Evolutionary conservation across 2,888 invertebrate genomes (phyloP), one percentile per base, ranked within the genome.

Genomic region (Drosophila nr. medialis): DNA sequence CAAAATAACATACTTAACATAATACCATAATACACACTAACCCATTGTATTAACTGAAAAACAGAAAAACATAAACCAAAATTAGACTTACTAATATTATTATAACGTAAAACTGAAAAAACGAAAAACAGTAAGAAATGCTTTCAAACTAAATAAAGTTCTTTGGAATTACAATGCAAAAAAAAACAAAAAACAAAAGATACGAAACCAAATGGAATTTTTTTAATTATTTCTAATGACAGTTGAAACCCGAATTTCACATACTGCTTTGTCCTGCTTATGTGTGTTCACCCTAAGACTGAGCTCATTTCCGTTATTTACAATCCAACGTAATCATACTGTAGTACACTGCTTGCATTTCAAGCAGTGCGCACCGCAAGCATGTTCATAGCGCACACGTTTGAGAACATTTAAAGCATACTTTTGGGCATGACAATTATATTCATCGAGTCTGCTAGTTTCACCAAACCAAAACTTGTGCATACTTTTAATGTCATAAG

Each of bases 71-170:
- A 54, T 54, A 82, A 69, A 71, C 49, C 51, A 68, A 80, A 72
- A 83, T 85, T 86, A 86, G 86, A 88, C 79, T 86, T 88, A 89
- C 86, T 80, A 71, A 83, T 74, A 86, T 70, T 77, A 87, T 85
- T 90, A 83, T 82, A 90, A 90, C 71, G 83, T 86, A 79, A 72
- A 73, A 77, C 72, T 64, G 63, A 78, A 68, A 79, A 64, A 64
- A 63, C 24, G 58, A 65, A 72, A 79, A 69, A 81, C 63, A 74
- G 74, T 74, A 78, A 82, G 71, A 88, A 89, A 86, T 90, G 91
- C 92, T 91, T 91, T 91, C 88, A 91, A 90, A 84, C 85, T 91
- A 91, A 91, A 91, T 92, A 91, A 92, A 91, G 92, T 91, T 91
- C 90, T 90, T 91, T 91, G 91, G 90, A 90, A 91, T 89, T 90